phyloP scores from a whole-genome alignment of 2,888 invertebrate species.

The Serripes groenlandicus region DNA sequence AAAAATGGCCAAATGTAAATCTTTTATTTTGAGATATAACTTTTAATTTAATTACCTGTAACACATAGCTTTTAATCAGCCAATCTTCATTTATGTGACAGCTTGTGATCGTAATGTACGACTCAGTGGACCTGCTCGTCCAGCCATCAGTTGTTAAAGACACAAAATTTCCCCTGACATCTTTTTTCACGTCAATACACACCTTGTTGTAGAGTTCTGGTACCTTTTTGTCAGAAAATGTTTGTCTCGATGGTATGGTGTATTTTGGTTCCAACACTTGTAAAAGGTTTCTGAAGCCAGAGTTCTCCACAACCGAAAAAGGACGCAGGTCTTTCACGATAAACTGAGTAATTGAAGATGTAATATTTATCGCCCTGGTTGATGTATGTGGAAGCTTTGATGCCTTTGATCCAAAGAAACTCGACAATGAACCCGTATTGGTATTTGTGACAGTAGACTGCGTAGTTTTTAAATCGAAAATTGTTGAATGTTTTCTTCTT shows the following conservation, averaged over 20 bases:
- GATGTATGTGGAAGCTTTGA: conserved; percentile 5
- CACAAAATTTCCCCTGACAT: background rate
- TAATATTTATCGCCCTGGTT: conserved; percentile 10
- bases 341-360: conserved; percentile 30
- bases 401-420: background rate
- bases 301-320: conserved; percentile 26
- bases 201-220: conserved; percentile 25
- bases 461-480: background rate
- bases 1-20: too few relatives aligned
- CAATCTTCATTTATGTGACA: conserved; percentile 28
- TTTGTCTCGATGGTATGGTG: conserved; percentile 20
- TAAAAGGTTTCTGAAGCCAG: conserved; percentile 10
- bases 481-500: background rate
- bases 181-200: background rate
- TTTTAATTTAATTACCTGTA: too few relatives aligned
- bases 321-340: conserved; percentile 32
- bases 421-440: background rate
- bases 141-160: conserved; percentile 28
- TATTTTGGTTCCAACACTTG: conserved; percentile 20
- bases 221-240: conserved; percentile 25
- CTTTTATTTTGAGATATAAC: too few relatives aligned
- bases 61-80: conserved; percentile 32
- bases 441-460: background rate
- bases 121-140: conserved; percentile 31
- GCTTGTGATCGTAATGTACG: conserved; percentile 36